Percentiles rank a stretch among this genome's conserved stretches.
phyloP scores from a whole-genome alignment of 2,888 invertebrate genomes.

The Sinopyrophorus schimmeli region DNA sequence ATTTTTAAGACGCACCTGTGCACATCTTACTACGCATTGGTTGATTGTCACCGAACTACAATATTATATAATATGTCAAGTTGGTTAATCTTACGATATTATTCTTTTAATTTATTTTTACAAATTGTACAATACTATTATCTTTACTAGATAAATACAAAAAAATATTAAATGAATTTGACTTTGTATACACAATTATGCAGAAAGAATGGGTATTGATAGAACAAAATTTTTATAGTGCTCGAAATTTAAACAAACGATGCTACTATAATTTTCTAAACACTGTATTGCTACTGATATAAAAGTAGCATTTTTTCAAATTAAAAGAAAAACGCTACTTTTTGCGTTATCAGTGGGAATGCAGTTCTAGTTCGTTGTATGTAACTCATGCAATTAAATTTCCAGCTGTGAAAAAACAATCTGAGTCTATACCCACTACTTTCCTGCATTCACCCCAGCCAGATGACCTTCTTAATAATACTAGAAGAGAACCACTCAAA shows the following conservation, averaged over 20 bases:
- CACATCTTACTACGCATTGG: too few relatives aligned
- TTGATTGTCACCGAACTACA: too few relatives aligned
- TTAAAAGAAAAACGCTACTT: slow-evolving; percentile 5
- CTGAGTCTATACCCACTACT: slow-evolving; percentile 33
- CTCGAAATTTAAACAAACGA: too few relatives aligned
- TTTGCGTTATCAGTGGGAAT: slow-evolving; percentile 27
- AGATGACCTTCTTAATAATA: slow-evolving; percentile 31
- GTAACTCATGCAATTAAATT: slow-evolving; percentile 30
- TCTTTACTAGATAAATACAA: too few relatives aligned
- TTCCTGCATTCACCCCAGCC: slow-evolving; percentile 33
- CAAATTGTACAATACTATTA: too few relatives aligned
- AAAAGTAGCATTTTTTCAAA: slow-evolving; percentile 6
- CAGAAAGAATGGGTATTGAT: slow-evolving; percentile 8
- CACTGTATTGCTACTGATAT: slow-evolving; percentile 22
- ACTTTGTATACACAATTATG: not conserved
- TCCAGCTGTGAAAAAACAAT: slow-evolving; percentile 33
- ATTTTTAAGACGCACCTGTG: too few relatives aligned
- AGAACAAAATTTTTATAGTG: too few relatives aligned
- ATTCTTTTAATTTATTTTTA: too few relatives aligned
- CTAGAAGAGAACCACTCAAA: slow-evolving; percentile 27
- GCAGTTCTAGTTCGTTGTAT: slow-evolving; percentile 20
- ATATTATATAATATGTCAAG: too few relatives aligned
- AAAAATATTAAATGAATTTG: too few relatives aligned
- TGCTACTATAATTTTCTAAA: too few relatives aligned
- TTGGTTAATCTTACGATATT: too few relatives aligned